Conservation (phyloP, 2,113 vertebrate genomes). For the Halichoeres trimaculatus region DNA sequence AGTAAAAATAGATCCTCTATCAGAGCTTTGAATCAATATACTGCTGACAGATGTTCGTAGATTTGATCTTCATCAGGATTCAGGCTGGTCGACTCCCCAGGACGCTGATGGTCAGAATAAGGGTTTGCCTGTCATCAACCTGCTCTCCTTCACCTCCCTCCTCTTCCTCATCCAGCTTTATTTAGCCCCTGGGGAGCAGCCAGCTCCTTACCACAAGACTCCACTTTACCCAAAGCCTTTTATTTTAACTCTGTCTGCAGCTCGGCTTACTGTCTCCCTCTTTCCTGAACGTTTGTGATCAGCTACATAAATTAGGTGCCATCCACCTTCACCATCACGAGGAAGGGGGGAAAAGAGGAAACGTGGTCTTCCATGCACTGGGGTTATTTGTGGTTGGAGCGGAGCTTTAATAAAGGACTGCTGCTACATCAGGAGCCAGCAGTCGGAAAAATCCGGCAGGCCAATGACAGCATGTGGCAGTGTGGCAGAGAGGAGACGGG, state of each 20-base stretch:
- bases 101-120: neutral
- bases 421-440: slow-evolving; percentile 43
- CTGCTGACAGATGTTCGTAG: neutral
- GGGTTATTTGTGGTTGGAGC: slow-evolving; percentile 40
- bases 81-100: slow-evolving; percentile 11
- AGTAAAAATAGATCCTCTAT: neutral
- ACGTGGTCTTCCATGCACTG: slow-evolving; percentile 23
- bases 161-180: slow-evolving; percentile 30
- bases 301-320: slow-evolving; percentile 8
- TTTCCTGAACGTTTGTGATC: slow-evolving; percentile 5
- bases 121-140: slow-evolving; percentile 42
- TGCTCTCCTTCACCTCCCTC: slow-evolving; percentile 29
- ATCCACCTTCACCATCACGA: slow-evolving; percentile 22
- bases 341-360: slow-evolving; percentile 24
- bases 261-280: neutral
- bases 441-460: slow-evolving; percentile 67
- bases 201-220: slow-evolving; percentile 15
- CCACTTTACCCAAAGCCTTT: slow-evolving; percentile 16
- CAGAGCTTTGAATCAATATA: neutral
- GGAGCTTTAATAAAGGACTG: slow-evolving; percentile 30
- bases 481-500: slow-evolving; percentile 36
- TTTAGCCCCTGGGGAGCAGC: slow-evolving; percentile 36
- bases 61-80: neutral
- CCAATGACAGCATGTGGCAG: slow-evolving; percentile 61
- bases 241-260: slow-evolving; percentile 4